Base-by-base conservation (phyloP, 2,888 invertebrate genomes). In the Thereva nobilitata region DNA sequence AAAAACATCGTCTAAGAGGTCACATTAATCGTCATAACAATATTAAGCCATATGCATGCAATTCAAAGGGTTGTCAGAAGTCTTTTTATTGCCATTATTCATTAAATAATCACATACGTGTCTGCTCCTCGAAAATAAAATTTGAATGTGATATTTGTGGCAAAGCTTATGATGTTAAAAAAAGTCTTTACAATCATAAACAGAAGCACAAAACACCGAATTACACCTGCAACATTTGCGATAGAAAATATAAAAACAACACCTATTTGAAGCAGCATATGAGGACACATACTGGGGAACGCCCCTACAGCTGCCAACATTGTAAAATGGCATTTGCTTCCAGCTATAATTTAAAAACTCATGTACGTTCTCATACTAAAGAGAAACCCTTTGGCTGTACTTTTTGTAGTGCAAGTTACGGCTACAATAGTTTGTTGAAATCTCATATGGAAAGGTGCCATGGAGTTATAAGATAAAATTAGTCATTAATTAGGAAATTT, bases 381-480 rank as follows among this genome's bases (percentile, higher is more conserved):
- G 67, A 67, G 37, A 64, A 64, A 61, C 64, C 67, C n/a, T 67
- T 47, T 50, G 10, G 38, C 7, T 67, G 67, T 52, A 40, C 38
- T 5, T 23, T 38, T 2, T 67, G 67, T 57, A 42, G 37, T 4
- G 53, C 54, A 3, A 38, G 56, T 0, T 67, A 64, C 45, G 64
- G 52, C 5, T 67, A 67, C 34, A 67, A 64, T 41, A 38, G 44
- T 37, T 35, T 67, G 34, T 45, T 67, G 1, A 67, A 67, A 49
- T 35, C n/a, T 8, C 67, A 67, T 35, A 47, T 53, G 4, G 40
- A 56, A 37, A 67, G 64, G 47, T 53, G 42, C 4, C 67, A 67
- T 64, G n/a, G 50, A 35, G 57, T 49, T 34, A 50, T 23, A 23
- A 23, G 23, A 23, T 23, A 23, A 23, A 23, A 23, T 23, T 23